phyloP scores from a whole-genome alignment of 1,140 invertebrate genomes.

The Brachionus koreanus region DNA sequence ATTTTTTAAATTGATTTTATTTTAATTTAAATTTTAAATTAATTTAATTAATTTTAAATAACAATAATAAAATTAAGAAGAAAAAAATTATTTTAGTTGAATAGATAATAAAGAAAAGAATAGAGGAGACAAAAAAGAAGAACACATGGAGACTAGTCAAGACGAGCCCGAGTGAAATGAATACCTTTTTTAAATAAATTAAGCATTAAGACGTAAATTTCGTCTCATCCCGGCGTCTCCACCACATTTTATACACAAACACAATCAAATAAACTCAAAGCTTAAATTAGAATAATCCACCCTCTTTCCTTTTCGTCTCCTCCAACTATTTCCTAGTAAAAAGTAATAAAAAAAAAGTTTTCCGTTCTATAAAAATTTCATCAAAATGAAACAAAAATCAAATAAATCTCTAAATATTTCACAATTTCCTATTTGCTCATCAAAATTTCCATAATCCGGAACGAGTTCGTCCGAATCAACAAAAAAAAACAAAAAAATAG shows the following conservation, averaged over 20 bases:
- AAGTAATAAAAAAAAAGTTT: background rate
- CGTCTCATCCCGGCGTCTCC: background rate
- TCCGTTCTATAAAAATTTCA: background rate
- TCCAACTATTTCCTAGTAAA: background rate
- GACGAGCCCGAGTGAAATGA: background rate
- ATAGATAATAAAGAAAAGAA: background rate
- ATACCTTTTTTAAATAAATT: background rate
- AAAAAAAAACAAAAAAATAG: background rate
- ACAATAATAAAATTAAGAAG: constrained; percentile 25
- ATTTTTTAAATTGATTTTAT: constrained; percentile 37
- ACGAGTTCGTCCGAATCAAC: background rate
- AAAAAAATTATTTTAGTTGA: constrained; percentile 2
- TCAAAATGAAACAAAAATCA: background rate
- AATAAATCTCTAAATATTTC: background rate
- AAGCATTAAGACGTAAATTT: background rate
- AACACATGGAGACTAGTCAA: background rate
- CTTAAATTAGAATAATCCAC: background rate
- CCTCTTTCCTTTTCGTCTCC: background rate
- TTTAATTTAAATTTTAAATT: constrained; percentile 29
- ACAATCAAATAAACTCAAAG: background rate
- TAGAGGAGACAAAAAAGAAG: background rate
- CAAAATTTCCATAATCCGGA: background rate
- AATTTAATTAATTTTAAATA: constrained; percentile 37
- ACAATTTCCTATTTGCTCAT: background rate
- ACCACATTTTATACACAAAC: background rate